A percentile compares a stretch with the other conserved stretches of the same genome.
These are phyloP conservation scores for Mirza zaza DNA, from an alignment of 2,113 vertebrate species.

Conservation along the genomic window DNA sequence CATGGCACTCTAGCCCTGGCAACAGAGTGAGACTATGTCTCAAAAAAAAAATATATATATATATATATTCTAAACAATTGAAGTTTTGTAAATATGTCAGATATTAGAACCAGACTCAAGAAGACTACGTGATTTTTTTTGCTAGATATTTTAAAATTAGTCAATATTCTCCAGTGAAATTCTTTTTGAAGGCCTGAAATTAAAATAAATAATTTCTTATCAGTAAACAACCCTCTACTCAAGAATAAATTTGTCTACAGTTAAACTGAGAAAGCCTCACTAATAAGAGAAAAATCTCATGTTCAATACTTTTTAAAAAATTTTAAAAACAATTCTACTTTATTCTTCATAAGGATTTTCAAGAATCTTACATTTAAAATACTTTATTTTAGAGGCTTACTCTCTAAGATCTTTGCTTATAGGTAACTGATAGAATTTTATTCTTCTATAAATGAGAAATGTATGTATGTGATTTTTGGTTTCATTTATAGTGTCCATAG, in stretches of 20 bases:
- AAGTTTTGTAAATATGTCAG: background rate
- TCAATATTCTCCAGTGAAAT: background rate
- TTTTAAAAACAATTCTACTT: slow-evolving; percentile 15
- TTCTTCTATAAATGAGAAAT: slow-evolving; percentile 33
- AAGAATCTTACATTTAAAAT: background rate
- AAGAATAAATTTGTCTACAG: background rate
- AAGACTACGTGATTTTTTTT: background rate
- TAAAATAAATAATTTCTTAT: background rate
- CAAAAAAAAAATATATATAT: too few relatives aligned
- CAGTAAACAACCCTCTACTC: background rate
- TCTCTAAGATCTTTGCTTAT: background rate
- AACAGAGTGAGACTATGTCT: too few relatives aligned
- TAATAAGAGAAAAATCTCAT: background rate
- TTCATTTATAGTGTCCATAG: background rate
- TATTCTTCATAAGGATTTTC: background rate
- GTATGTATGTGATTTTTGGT: background rate
- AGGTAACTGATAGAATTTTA: background rate
- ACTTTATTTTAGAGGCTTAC: background rate
- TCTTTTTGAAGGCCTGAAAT: background rate
- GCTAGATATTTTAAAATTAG: background rate
- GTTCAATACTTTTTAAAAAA: background rate
- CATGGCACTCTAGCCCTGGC: too few relatives aligned
- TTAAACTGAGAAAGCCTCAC: background rate
- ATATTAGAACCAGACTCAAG: background rate
- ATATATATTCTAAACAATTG: background rate